Conservation (phyloP, 2,797 vertebrate genomes). For the Podargus strigoides region DNA sequence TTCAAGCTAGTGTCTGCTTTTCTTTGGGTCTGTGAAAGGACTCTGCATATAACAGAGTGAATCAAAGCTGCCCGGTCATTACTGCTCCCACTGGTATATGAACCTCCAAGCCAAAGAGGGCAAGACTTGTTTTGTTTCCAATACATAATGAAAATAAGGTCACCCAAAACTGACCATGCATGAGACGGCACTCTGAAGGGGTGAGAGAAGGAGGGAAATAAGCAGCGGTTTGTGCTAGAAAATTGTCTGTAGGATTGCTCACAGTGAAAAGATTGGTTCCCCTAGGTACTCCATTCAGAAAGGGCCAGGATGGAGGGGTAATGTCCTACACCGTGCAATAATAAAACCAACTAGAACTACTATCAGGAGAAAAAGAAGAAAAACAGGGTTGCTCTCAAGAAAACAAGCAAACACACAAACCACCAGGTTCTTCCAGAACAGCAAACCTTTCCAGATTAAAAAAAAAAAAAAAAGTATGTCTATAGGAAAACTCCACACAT, state of each 20-base stretch:
- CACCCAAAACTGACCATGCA: rapidly evolving
- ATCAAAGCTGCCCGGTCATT: background rate
- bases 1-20: background rate
- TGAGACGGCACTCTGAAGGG: background rate
- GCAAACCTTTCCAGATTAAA: background rate
- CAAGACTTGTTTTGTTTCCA: background rate
- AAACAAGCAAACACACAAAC: background rate
- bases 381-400: background rate
- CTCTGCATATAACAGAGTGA: background rate
- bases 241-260: background rate
- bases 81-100: background rate
- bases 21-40: background rate
- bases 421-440: background rate
- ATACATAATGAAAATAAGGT: background rate
- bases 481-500: background rate
- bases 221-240: background rate
- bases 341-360: background rate
- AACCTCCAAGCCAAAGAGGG: background rate
- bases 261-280: background rate
- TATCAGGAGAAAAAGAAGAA: background rate
- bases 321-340: background rate
- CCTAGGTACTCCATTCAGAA: background rate
- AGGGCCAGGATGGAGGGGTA: background rate
- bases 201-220: background rate
- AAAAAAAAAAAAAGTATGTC: no score